Base-by-base conservation (phyloP, 2,113 vertebrate species). In the Corvus cornix region DNA sequence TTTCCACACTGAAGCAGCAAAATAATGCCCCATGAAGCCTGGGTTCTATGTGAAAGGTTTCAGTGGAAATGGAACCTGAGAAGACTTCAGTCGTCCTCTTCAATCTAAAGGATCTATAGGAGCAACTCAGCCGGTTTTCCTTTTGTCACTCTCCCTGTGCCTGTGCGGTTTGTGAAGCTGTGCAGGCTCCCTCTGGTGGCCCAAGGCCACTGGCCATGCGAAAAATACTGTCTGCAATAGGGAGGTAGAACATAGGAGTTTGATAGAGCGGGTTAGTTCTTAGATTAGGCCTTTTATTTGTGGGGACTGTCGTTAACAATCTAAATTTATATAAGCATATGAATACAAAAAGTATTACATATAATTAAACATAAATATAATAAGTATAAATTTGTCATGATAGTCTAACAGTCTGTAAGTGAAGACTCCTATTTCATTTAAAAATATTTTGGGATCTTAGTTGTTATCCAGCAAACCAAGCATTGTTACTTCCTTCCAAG, bases 141-240 rank as follows among this genome's bases (percentile, higher is more conserved):
- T n/a, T 55, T 7, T 10, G 33, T 79, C 74, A 3, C 43, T 35
- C 16, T 89, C 37, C 4, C 24, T 1, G 62, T 28, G 51, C 20
- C 41, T 39, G 69, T 33, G 56, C 51, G 16, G 18, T 39, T 62
- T 85, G 49, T 41, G 63, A 16, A 93, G 78, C 44, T 83, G 43
- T 86, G 26, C 59, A 60, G 83, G 91, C 95, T 93, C 95, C 94
- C 93, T 97, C 95, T 95, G 87, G 70, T 93, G 95, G 94, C 53
- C 72, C 83, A 11, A 10, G 20, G 16, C 51, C 72, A 17, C 64
- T 43, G 66, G 27, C 62, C 58, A n/a, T 41, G 10, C 7, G 10
- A 75, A 31, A 66, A 72, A 39, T 33, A 22, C 0, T 31, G 6
- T 66, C 56, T 30, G 35, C 30, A 12, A 9, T 1, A 10, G 7